Evolutionary conservation across 2,797 vertebrate genomes (phyloP), one percentile per base, ranked within the genome.

Genomic region (Spea hammondii): DNA sequence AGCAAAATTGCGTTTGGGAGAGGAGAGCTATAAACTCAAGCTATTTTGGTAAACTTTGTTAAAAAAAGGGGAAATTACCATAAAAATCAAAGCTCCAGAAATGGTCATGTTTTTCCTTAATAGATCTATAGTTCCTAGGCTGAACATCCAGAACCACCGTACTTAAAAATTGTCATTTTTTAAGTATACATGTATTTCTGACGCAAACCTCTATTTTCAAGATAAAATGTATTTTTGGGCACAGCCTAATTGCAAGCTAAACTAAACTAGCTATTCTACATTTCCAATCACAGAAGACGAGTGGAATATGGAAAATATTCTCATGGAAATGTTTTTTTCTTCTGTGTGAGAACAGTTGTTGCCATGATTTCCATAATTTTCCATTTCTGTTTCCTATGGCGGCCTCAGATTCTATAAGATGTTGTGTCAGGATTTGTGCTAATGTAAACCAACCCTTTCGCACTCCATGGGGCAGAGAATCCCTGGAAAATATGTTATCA

Each of bases 291-390:
- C 46, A 62, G 57, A 49, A 77, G 67, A 65, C 73, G 75, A 77
- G 72, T 81, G 74, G 69, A 62, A 77, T 62, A 82, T 65, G 76
- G 80, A 82, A 78, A 74, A 69, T 57, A 51, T 70, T 82, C 54
- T 45, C 64, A 82, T 74, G 80, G 80, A 82, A 82, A 77, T 66
- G 51, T 73, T 79, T 73, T 64, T 76, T 46, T 68, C 74, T 73
- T 64, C 72, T 82, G 32, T 78, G 74, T 60, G 57, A 76, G 75
- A 77, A 78, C 57, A 54, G 69, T 59, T 66, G 64, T 73, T 72
- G 65, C 75, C 46, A 78, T 60, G 70, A 82, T 70, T 74, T 74
- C 65, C n/a, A 77, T 60, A 69, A 70, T 64, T 77, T 82, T 82
- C 80, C 80, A 74, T 82, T 53, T 54, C 54, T 68, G 54, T 70